These are phyloP conservation scores for Muntiacus reevesi DNA, from an alignment of 2,113 vertebrate genomes.

Conservation along the genomic window DNA sequence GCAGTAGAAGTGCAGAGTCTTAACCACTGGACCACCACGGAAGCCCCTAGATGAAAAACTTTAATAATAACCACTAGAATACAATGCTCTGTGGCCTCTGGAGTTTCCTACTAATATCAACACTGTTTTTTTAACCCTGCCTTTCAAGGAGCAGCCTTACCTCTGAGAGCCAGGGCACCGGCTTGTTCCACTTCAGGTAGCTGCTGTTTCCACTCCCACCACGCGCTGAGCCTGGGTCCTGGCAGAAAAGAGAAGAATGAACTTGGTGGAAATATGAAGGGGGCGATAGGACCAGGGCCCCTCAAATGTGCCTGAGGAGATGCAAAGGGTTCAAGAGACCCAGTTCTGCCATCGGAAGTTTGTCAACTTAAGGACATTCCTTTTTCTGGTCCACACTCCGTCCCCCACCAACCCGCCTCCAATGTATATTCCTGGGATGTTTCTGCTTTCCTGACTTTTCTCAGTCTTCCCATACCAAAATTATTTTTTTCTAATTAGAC, in stretches of 20 bases:
- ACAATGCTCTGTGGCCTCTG: background rate
- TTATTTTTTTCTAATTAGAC: background rate
- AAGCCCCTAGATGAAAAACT: background rate
- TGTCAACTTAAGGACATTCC: background rate
- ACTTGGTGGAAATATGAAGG: background rate
- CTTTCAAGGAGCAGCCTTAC: conserved; percentile 37
- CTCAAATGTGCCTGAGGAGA: background rate
- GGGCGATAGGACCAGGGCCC: background rate
- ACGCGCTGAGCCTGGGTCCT: conserved; percentile 41
- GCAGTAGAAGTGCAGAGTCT: background rate
- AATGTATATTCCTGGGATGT: background rate
- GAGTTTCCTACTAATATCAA: background rate
- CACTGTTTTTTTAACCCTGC: background rate
- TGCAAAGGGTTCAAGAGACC: background rate
- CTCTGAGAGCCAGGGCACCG: conserved; percentile 73
- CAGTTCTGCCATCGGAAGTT: background rate
- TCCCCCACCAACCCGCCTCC: background rate
- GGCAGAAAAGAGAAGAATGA: background rate
- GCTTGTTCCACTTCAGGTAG: conserved; percentile 68
- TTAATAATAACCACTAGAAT: background rate
- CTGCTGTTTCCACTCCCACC: conserved; percentile 21
- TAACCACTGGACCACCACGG: background rate
- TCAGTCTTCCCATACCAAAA: background rate
- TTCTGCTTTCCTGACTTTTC: background rate
- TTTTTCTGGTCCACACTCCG: background rate